A percentile compares a stretch with the other conserved stretches of the same genome.
Conservation (phyloP, 2,113 vertebrate species). For the Colistium nudipinnis region DNA sequence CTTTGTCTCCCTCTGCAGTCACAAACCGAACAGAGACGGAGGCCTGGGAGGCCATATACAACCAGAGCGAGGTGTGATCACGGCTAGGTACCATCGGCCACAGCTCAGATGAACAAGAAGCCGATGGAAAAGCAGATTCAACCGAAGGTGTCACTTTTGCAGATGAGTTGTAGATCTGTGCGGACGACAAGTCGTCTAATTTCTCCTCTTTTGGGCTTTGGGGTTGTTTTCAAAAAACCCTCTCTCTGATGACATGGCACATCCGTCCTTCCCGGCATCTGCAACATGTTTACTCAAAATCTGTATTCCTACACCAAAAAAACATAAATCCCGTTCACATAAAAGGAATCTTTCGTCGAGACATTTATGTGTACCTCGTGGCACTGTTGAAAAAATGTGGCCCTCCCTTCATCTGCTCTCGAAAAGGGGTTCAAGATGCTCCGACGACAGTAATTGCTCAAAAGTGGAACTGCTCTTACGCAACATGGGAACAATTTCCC, state of each 20-base stretch:
- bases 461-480: conserved; percentile 48
- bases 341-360: conserved; percentile 56
- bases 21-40: not conserved
- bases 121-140: not conserved
- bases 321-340: conserved; percentile 66
- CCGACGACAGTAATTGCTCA: conserved; percentile 35
- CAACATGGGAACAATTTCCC: conserved; percentile 72
- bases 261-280: conserved; percentile 56
- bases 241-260: not conserved
- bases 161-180: not conserved
- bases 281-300: conserved; percentile 61
- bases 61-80: not conserved
- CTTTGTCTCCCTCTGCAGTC: conserved; percentile 73
- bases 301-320: conserved; percentile 53
- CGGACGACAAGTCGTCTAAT: not conserved
- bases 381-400: conserved; percentile 50
- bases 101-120: not conserved
- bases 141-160: not conserved
- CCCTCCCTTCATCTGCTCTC: conserved; percentile 54
- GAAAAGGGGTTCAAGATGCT: conserved; percentile 70
- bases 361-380: conserved; percentile 64
- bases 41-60: not conserved
- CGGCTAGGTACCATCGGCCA: no score
- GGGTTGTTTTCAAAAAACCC: not conserved
- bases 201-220: not conserved